Evolutionary conservation across 2,797 vertebrate genomes (phyloP).

Genomic region (Gymnocypris eckloni): DNA sequence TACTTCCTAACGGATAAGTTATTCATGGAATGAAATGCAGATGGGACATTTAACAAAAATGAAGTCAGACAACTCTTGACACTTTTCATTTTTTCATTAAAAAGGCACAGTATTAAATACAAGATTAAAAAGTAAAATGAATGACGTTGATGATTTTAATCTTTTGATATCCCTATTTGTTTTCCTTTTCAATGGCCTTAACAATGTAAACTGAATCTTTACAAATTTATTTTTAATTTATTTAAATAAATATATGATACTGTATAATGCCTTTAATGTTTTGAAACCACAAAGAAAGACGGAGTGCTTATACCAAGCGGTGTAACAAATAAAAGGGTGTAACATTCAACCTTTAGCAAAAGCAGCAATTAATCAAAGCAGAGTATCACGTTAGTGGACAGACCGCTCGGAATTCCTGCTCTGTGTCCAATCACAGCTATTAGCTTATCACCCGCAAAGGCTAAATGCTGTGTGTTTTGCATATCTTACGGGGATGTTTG

Average conservation of each 20-base stretch:
- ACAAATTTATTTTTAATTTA: neutral
- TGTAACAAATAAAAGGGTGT: slow-evolving; percentile 44
- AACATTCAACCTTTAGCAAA: slow-evolving; percentile 38
- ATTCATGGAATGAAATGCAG: slow-evolving; percentile 7
- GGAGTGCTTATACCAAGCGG: slow-evolving; percentile 22
- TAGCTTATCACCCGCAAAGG: slow-evolving; percentile 67
- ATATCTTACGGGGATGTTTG: slow-evolving; percentile 66
- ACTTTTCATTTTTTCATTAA: neutral
- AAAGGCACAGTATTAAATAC: neutral
- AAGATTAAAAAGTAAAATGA: neutral
- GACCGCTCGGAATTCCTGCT: slow-evolving; percentile 63
- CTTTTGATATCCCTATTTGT: neutral
- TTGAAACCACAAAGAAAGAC: slow-evolving; percentile 39
- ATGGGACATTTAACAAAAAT: slow-evolving; percentile 13
- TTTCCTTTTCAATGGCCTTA: neutral
- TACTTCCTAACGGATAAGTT: slow-evolving; percentile 13
- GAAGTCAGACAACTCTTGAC: neutral
- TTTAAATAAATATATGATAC: neutral
- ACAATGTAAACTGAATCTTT: neutral
- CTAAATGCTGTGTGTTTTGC: slow-evolving; percentile 62
- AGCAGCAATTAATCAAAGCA: slow-evolving; percentile 53
- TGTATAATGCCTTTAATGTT: neutral
- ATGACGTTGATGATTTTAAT: neutral
- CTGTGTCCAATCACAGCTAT: slow-evolving; percentile 70
- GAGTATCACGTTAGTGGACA: slow-evolving; percentile 38